Evolutionary conservation across 2,888 invertebrate species (phyloP).

Genomic region (Lumbricus terrestris): DNA sequence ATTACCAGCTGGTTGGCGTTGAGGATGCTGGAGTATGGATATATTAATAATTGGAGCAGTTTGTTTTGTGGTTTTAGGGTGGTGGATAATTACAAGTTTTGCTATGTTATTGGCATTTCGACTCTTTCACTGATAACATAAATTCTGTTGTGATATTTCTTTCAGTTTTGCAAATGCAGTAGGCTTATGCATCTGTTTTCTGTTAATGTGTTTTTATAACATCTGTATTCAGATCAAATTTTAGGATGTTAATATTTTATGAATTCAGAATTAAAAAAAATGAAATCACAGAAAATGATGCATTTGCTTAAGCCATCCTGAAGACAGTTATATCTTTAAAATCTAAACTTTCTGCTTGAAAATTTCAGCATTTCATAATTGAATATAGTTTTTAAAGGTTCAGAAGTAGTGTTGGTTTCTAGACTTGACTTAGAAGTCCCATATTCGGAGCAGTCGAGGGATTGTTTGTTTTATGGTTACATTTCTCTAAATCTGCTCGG

Average conservation of each 20-base stretch:
- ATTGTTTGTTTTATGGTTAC: neutral
- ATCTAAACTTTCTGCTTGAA: neutral
- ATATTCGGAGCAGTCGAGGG: neutral
- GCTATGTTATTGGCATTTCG: neutral
- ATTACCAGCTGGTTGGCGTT: conserved; percentile 34
- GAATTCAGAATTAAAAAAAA: neutral
- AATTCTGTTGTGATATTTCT: conserved; percentile 6
- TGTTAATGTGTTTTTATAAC: neutral
- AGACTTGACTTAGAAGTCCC: neutral
- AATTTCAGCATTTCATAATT: neutral
- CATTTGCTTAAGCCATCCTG: neutral
- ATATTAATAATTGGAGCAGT: neutral
- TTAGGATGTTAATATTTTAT: neutral
- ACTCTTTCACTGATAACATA: neutral
- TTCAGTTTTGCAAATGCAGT: neutral
- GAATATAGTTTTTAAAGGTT: neutral
- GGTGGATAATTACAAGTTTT: conserved; percentile 6
- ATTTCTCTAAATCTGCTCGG: neutral
- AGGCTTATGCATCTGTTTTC: conserved; percentile 3
- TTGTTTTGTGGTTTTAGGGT: conserved; percentile 4
- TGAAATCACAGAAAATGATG: neutral
- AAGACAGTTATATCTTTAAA: neutral
- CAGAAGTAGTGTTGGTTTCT: conserved; percentile 3
- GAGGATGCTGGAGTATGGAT: conserved; percentile 15
- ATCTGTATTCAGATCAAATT: neutral